A percentile compares a stretch with the other conserved stretches of the same genome.
Conservation (phyloP, 2,888 invertebrate genomes). For the Micoletzkya japonica region DNA sequence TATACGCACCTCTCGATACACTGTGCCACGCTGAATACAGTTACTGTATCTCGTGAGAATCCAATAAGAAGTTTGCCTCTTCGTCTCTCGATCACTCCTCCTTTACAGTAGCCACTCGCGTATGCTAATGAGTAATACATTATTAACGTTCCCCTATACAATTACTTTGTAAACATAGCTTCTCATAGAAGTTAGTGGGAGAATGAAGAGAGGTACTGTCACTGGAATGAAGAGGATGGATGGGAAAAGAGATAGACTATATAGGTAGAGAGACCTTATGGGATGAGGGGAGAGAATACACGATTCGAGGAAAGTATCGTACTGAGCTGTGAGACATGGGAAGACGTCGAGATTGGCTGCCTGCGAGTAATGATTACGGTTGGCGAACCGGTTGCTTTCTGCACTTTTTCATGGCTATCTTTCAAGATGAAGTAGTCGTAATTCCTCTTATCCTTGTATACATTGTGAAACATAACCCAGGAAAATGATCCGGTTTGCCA, state of each 20-base stretch:
- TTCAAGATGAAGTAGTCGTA: too few relatives aligned
- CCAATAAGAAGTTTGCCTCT: slow-evolving; percentile 17
- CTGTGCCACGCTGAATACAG: not conserved
- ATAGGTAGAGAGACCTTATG: not conserved
- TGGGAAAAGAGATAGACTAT: too few relatives aligned
- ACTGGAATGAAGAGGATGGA: not conserved
- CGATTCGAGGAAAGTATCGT: slow-evolving; percentile 18
- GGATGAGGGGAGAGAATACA: slow-evolving; percentile 21
- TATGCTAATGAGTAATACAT: too few relatives aligned
- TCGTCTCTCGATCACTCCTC: slow-evolving; percentile 16
- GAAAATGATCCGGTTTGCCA: too few relatives aligned
- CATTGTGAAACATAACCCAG: too few relatives aligned
- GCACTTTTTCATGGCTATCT: not conserved
- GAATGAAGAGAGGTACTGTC: not conserved
- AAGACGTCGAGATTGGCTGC: slow-evolving; percentile 21
- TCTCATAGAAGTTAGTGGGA: slow-evolving; percentile 20
- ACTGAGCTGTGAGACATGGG: slow-evolving; percentile 25
- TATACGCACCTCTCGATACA: slow-evolving; percentile 16
- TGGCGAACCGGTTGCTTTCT: not conserved
- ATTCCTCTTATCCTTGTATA: not conserved
- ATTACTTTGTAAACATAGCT: slow-evolving; percentile 14
- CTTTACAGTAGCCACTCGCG: too few relatives aligned
- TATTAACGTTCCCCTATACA: too few relatives aligned
- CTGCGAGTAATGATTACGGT: slow-evolving; percentile 6
- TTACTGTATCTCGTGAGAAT: not conserved